Percentiles rank a stretch among this genome's conserved stretches.
phyloP scores from a whole-genome alignment of 2,888 invertebrate genomes.

The Drosophila melanosoma region DNA sequence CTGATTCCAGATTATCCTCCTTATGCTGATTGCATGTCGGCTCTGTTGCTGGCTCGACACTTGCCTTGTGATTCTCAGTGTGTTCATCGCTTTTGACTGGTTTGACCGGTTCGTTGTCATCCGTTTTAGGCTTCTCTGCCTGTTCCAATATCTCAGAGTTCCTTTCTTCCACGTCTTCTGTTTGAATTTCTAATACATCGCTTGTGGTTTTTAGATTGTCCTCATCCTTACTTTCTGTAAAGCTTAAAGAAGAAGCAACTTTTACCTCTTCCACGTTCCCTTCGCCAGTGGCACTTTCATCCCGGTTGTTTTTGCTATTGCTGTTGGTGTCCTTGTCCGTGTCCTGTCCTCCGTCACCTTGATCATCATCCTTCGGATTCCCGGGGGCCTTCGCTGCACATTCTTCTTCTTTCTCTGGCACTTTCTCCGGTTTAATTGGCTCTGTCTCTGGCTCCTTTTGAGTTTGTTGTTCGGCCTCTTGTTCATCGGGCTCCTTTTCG shows the following conservation, averaged over 20 bases:
- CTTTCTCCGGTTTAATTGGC: slow-evolving; percentile 17
- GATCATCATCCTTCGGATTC: slow-evolving; percentile 22
- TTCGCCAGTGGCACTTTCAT: slow-evolving; percentile 19
- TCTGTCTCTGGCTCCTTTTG: slow-evolving; percentile 9
- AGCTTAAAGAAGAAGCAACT: slow-evolving; percentile 71
- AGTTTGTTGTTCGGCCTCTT: slow-evolving; percentile 7
- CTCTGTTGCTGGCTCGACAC: slow-evolving; percentile 16
- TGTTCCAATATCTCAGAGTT: slow-evolving; percentile 35
- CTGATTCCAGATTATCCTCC: slow-evolving; percentile 49
- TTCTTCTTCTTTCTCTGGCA: slow-evolving; percentile 31
- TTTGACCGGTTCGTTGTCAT: slow-evolving; percentile 13
- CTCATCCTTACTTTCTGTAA: slow-evolving; percentile 68
- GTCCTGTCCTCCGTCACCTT: slow-evolving; percentile 10
- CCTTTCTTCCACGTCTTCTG: slow-evolving; percentile 64
- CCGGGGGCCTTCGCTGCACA: neutral
- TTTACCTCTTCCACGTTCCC: slow-evolving; percentile 64
- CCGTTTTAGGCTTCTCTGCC: slow-evolving; percentile 22
- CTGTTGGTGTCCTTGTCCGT: slow-evolving; percentile 18
- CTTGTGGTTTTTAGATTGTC: slow-evolving; percentile 76
- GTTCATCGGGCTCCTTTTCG: slow-evolving; percentile 21
- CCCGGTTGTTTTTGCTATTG: slow-evolving; percentile 14
- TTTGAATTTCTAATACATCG: slow-evolving; percentile 77
- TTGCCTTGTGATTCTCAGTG: slow-evolving; percentile 57
- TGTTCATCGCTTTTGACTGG: slow-evolving; percentile 47
- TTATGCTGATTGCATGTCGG: slow-evolving; percentile 12